These are phyloP conservation scores for Stenchaetothrips biformis DNA, from an alignment of 2,888 invertebrate species.

Conservation along the genomic window DNA sequence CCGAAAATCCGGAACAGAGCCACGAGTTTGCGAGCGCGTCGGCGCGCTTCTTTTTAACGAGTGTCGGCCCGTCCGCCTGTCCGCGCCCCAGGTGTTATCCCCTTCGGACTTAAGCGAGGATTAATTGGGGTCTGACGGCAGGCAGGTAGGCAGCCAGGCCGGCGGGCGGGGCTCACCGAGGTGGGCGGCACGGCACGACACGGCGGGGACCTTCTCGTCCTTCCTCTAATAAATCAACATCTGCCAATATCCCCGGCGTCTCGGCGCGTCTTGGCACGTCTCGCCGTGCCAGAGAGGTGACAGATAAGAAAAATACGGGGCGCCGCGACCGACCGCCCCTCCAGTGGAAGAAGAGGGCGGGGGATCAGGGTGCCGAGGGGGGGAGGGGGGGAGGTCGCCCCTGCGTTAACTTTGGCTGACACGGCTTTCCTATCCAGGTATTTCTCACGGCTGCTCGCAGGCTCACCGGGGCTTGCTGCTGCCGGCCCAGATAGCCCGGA, in stretches of 20 bases:
- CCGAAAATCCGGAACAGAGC: neutral
- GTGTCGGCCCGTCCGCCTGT: neutral
- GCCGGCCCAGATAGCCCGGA: neutral
- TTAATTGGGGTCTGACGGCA: neutral
- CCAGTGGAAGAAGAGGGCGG: neutral
- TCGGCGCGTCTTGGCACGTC: neutral
- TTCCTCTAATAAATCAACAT: slow-evolving; percentile 16
- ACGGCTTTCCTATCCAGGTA: neutral
- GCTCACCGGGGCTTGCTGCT: neutral
- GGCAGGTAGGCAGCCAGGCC: neutral
- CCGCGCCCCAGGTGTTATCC: neutral
- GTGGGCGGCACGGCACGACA: neutral
- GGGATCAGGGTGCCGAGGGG: neutral
- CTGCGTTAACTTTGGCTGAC: slow-evolving; percentile 10
- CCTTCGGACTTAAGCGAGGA: neutral
- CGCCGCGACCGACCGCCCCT: neutral
- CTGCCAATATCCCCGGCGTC: neutral
- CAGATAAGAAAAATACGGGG: neutral
- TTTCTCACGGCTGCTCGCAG: neutral
- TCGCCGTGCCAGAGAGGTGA: neutral
- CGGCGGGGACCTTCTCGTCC: too few relatives aligned
- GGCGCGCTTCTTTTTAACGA: too few relatives aligned
- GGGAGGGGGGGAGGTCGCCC: neutral
- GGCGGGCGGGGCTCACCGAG: neutral
- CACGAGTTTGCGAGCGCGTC: neutral